Conservation (phyloP, 1,140 invertebrate species). For the Asbolus verrucosus region DNA sequence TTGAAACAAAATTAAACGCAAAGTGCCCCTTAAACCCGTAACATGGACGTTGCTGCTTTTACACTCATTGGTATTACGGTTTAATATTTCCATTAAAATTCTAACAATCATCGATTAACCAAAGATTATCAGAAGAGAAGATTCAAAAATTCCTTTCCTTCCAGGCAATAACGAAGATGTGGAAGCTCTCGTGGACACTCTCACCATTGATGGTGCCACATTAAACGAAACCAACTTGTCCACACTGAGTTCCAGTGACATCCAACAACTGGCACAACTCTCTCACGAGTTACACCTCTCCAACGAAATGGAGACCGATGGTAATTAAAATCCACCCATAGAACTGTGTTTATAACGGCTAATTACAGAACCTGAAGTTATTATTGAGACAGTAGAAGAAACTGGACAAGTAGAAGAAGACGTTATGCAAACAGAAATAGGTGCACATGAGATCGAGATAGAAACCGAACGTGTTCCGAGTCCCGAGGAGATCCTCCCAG, state of each 20-base stretch:
- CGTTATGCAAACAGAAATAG: conserved; percentile 57
- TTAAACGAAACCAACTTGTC: conserved; percentile 48
- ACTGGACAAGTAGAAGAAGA: conserved; percentile 57
- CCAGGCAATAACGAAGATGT: conserved; percentile 46
- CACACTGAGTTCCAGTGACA: conserved; percentile 50
- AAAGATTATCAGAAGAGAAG: too few species aligned
- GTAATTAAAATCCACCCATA: conserved; percentile 35
- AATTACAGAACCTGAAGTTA: conserved; percentile 50
- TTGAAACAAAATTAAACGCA: conserved; percentile 27
- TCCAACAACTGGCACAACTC: conserved; percentile 57
- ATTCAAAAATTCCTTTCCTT: conserved; percentile 4
- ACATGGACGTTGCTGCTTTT: not conserved
- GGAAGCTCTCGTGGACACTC: conserved; percentile 53
- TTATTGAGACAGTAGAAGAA: conserved; percentile 52
- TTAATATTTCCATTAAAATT: too few species aligned
- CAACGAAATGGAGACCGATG: conserved; percentile 58
- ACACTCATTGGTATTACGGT: conserved; percentile 19
- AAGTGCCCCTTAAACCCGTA: conserved; percentile 6
- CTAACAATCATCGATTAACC: too few species aligned
- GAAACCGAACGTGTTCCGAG: conserved; percentile 53
- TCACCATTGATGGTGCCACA: conserved; percentile 53
- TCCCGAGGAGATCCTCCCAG: conserved; percentile 55
- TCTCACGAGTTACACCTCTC: conserved; percentile 56
- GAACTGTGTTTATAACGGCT: not conserved
- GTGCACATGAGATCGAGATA: conserved; percentile 57